Evolutionary conservation across 2,113 vertebrate genomes (phyloP), one percentile per base, ranked within the genome.

Genomic region (Zosterops hypoxanthus): DNA sequence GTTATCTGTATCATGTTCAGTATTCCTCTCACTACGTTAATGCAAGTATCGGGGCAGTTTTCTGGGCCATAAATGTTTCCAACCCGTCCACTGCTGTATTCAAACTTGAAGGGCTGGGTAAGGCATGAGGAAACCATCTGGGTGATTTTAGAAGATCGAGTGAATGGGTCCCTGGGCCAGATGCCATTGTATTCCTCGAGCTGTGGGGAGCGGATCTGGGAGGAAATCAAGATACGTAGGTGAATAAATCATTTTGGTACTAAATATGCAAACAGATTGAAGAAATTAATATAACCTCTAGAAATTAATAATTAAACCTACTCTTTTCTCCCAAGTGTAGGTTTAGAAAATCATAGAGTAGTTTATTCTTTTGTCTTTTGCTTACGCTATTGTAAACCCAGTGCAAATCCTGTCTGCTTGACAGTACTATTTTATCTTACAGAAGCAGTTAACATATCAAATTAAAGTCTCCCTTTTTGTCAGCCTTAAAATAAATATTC

Each of bases 11-110:
- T 66, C 86, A 98, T 13, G 69, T 97, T 98, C 87, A 99, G 84
- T 25, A 98, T 92, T 70, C 98, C 98, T 98, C 92, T 98, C 78
- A 97, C 79, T 55, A 98, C 42, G 94, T 99, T 99, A 78, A 98
- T 22, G 31, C 98, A 97, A 11, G 66, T 91, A 31, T 94, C 75
- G 2, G 97, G 94, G 39, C 98, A 89, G 53, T 90, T 97, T 66
- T 97, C 94, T 34, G 98, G 92, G 21, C 98, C 98, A 47, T 95
- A 97, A 33, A 99, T 94, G 39, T 96, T 97, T 69, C 97, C 98
- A 28, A 98, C 66, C 23, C 96, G 95, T 81, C 98, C 98, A 20
- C 90, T 97, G 71, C 3, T 70, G 75, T 98, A 98, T 86, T 98
- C 97, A 97, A 98, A 98, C 92, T 97, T 98, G 90, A 98, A 97